phyloP scores from a whole-genome alignment of 2,888 invertebrate genomes.

The Drosophila quasianomalipes region DNA sequence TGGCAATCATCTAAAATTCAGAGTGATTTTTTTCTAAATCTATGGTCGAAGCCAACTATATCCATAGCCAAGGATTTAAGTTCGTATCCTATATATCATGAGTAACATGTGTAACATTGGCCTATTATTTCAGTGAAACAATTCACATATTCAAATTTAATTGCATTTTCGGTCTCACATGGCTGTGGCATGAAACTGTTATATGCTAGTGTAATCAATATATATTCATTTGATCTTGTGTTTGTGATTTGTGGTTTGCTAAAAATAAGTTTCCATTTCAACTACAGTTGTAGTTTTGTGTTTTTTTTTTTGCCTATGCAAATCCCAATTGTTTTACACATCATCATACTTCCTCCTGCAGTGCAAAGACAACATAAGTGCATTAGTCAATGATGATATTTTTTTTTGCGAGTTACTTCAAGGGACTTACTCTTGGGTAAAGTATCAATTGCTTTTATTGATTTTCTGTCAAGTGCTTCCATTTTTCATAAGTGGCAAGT shows the following conservation, averaged over 20 bases:
- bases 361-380: constrained; percentile 59
- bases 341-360: constrained; percentile 34
- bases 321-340: constrained; percentile 55
- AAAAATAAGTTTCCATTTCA: constrained; percentile 32
- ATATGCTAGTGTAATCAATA: not conserved
- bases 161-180: not conserved
- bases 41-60: not conserved
- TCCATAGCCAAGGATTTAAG: not conserved
- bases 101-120: not conserved
- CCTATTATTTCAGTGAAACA: not conserved
- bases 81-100: no score
- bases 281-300: constrained; percentile 30
- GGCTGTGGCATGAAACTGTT: not conserved
- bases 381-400: constrained; percentile 72
- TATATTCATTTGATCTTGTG: constrained; percentile 10
- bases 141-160: not conserved
- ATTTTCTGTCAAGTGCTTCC: constrained; percentile 52
- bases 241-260: constrained; percentile 20
- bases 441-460: constrained; percentile 71
- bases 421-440: constrained; percentile 46
- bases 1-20: not conserved
- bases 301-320: constrained; percentile 52
- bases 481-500: constrained; percentile 22
- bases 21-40: not conserved
- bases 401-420: constrained; percentile 50